These are phyloP conservation scores for Drosophila nasuta DNA, from an alignment of 1,140 invertebrate genomes.

Conservation along the genomic window DNA sequence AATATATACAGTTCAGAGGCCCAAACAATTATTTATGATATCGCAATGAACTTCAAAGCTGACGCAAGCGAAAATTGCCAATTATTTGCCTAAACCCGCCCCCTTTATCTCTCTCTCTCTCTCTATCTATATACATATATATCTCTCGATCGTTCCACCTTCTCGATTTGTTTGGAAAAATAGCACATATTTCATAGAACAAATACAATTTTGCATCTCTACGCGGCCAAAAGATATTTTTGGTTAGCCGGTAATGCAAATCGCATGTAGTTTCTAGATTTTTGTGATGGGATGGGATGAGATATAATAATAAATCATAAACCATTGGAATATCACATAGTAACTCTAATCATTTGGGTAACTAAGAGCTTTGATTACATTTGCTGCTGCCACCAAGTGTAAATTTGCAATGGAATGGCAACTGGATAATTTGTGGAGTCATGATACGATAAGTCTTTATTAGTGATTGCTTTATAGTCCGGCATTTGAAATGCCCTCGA, in stretches of 20 bases:
- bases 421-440: background rate
- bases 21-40: conserved; percentile 51
- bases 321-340: too few relatives aligned
- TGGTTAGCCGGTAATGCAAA: too few relatives aligned
- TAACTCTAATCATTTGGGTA: background rate
- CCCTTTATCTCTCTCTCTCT: background rate
- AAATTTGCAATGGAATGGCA: background rate
- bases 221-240: background rate
- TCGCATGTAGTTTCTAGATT: background rate
- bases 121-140: too few relatives aligned
- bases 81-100: conserved; percentile 6
- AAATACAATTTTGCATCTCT: conserved; percentile 6
- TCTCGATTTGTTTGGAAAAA: conserved; percentile 14
- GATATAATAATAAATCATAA: too few relatives aligned
- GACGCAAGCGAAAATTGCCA: conserved; percentile 44
- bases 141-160: background rate
- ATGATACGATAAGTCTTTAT: conserved; percentile 6
- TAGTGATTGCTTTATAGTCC: background rate
- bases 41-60: conserved; percentile 49
- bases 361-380: background rate
- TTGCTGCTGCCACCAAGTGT: background rate
- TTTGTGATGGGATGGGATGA: too few relatives aligned
- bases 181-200: background rate
- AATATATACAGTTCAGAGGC: conserved; percentile 45
- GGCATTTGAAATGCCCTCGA: background rate